Evolutionary conservation across 2,797 vertebrate species (phyloP).

Genomic region (Acanthurus lineatus): DNA sequence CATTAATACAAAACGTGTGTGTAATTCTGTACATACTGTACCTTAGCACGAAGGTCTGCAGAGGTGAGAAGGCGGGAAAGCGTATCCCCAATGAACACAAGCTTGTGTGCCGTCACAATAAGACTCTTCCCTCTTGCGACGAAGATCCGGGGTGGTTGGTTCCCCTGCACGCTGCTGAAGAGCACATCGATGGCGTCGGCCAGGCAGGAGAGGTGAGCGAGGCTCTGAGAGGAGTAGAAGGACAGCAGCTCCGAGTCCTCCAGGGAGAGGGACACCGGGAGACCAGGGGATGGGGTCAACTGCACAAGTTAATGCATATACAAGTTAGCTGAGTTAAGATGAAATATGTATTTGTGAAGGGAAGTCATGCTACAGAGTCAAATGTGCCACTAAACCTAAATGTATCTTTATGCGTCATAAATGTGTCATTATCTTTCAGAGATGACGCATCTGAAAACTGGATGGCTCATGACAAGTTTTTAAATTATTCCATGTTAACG

Average conservation of each 20-base stretch:
- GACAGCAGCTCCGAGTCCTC: constrained; percentile 92
- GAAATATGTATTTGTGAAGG: background rate
- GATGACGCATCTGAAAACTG: too few relatives aligned
- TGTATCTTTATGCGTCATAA: too few relatives aligned
- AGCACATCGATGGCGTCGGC: constrained; percentile 90
- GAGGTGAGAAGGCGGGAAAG: constrained; percentile 91
- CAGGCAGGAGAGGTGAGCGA: constrained; percentile 89
- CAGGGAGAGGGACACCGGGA: constrained; percentile 83
- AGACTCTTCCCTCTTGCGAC: constrained; percentile 91
- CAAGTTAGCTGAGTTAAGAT: background rate
- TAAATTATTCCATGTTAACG: too few relatives aligned
- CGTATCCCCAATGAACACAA: constrained; percentile 95
- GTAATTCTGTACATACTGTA: constrained; percentile 59
- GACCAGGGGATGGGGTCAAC: constrained; percentile 82
- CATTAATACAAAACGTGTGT: background rate
- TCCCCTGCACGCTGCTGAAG: constrained; percentile 88
- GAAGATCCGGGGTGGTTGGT: constrained; percentile 90
- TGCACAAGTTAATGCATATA: constrained; percentile 38
- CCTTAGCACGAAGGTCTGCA: constrained; percentile 88
- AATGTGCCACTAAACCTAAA: background rate
- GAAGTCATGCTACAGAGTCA: background rate
- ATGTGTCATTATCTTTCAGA: too few relatives aligned
- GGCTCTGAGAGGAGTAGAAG: constrained; percentile 93
- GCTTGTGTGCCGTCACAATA: constrained; percentile 93
- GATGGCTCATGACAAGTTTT: too few relatives aligned